Percentiles rank a stretch among this genome's conserved stretches.
Evolutionary conservation across 2,888 invertebrate species (phyloP).

Genomic region (Chrysodeixis includens): DNA sequence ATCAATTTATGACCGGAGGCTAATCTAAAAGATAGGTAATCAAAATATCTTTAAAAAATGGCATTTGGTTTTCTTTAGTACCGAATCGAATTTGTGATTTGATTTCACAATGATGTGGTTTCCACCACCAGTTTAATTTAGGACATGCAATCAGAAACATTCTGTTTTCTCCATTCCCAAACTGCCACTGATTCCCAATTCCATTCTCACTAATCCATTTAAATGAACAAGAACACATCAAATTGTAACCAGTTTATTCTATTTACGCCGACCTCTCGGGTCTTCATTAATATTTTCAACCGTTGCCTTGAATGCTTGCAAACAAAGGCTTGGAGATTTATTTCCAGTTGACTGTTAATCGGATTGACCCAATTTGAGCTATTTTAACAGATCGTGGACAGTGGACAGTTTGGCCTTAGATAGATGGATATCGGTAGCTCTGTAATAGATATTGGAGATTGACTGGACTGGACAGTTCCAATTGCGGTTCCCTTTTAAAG

Average conservation of each 20-base stretch:
- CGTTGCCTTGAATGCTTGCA: not conserved
- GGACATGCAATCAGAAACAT: not conserved
- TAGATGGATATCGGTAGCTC: not conserved
- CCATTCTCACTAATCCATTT: not conserved
- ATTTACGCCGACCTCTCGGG: not conserved
- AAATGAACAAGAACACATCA: not conserved
- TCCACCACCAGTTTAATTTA: too few relatives aligned
- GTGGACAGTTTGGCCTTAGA: not conserved
- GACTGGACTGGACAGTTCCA: not conserved
- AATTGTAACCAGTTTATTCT: not conserved
- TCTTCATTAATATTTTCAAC: slow-evolving; percentile 6
- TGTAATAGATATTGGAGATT: not conserved
- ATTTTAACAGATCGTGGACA: slow-evolving; percentile 12
- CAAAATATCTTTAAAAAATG: too few relatives aligned
- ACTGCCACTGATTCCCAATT: not conserved
- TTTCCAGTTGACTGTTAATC: not conserved
- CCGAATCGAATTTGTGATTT: too few relatives aligned
- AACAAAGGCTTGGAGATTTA: slow-evolving; percentile 13
- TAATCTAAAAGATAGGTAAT: too few relatives aligned
- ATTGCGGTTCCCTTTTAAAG: not conserved
- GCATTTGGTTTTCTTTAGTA: too few relatives aligned
- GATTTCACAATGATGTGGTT: too few relatives aligned
- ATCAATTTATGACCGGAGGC: too few relatives aligned
- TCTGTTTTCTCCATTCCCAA: not conserved
- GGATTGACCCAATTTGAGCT: slow-evolving; percentile 22